Percentiles rank a stretch among this genome's conserved stretches.
Evolutionary conservation across 2,888 invertebrate genomes (phyloP).

Genomic region (Drosophila mulleri): DNA sequence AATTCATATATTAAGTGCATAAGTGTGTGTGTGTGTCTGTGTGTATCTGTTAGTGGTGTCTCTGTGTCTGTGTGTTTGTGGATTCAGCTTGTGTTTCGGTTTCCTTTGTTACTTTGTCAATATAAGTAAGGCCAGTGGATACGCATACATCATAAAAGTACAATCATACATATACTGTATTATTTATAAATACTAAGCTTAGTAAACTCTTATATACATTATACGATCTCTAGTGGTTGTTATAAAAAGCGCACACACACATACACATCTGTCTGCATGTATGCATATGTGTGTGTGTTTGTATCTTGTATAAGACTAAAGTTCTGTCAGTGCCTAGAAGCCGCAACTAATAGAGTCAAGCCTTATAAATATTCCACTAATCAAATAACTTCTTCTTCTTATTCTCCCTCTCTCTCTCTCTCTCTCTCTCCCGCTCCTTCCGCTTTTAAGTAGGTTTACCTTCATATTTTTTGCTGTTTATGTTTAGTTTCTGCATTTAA

Average conservation of each 20-base stretch:
- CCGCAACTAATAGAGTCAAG: conserved; percentile 68
- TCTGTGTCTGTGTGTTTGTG: conserved; percentile 23
- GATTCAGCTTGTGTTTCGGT: conserved; percentile 44
- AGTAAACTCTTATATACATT: conserved; percentile 49
- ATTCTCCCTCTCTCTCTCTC: too few relatives aligned
- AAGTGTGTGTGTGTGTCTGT: conserved; percentile 31
- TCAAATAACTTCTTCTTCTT: neutral
- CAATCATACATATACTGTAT: conserved; percentile 47
- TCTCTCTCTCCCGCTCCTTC: neutral
- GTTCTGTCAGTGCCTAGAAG: conserved; percentile 57
- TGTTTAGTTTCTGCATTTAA: conserved; percentile 54
- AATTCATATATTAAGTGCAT: conserved; percentile 50
- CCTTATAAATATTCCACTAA: conserved; percentile 45
- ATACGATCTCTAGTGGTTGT: conserved; percentile 48
- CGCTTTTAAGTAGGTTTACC: conserved; percentile 26
- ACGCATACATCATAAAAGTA: conserved; percentile 82
- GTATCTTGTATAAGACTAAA: conserved; percentile 48
- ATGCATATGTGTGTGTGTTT: conserved; percentile 5
- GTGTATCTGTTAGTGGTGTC: conserved; percentile 7
- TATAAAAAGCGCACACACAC: conserved; percentile 41
- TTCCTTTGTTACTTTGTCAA: conserved; percentile 50
- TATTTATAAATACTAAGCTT: conserved; percentile 43
- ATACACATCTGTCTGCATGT: conserved; percentile 3
- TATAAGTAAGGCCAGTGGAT: conserved; percentile 85
- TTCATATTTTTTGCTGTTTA: neutral